Base-by-base conservation (phyloP, 2,888 invertebrate genomes). In the Timandra comae region DNA sequence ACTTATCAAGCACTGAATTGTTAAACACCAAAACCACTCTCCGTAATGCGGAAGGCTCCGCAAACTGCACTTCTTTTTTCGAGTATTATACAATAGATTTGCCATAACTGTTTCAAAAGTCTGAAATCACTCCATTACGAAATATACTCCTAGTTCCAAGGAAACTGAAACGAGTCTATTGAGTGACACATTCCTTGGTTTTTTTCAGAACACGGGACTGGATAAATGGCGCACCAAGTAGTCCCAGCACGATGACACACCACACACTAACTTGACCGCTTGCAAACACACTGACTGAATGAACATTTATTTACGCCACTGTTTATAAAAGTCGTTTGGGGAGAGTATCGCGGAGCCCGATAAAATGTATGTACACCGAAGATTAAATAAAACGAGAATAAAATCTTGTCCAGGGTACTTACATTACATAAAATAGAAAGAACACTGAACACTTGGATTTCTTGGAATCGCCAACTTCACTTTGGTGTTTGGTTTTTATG, bases 391-490 rank as follows among this genome's bases (percentile, higher is more conserved):
- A 43, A 53, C 56, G 53, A 60, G 67, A 63, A 67, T 58, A 16
- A 16, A 16, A 16, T 16, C 16, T 61, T 61, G 56, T 60, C 54
- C 58, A 50, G 43, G 49, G 51, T 60, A 57, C 55, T 66, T 80
- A 81, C 81, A 16, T 77, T 79, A 79, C 76, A 62, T 70, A 70
- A 63, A 77, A 66, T 63, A 65, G 61, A 69, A 78, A 71, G 69
- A 78, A 74, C 70, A 16, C 16, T 16, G 16, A 16, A 6, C 65
- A 75, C 66, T 68, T 63, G 43, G 48, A 63, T 50, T 76, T 77
- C 76, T 65, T 46, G 70, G 71, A 70, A 77, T 63, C 63, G 63
- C 71, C 67, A 79, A 80, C 79, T 80, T 81, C 81, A 80, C 60
- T 58, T 31, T 59, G 44, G 40, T 58, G 32, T 7, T 10, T n/a